These are phyloP conservation scores for Scomber japonicus DNA, from an alignment of 2,113 vertebrate genomes.

Conservation along the genomic window DNA sequence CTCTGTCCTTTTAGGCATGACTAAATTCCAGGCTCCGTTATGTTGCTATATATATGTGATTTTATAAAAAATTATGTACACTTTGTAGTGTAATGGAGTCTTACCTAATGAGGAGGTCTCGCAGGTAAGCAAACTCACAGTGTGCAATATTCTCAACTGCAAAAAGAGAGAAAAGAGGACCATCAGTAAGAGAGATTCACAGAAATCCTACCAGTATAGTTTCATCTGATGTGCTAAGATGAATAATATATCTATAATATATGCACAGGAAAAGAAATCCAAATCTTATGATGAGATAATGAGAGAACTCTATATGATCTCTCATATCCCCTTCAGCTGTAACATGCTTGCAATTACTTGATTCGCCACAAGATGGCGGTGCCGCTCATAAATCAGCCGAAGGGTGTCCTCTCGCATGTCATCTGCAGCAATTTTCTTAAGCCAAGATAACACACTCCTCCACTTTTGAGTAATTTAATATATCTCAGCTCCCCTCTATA, in stretches of 20 bases:
- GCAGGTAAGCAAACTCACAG: slow-evolving; percentile 97
- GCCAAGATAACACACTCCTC: slow-evolving; percentile 61
- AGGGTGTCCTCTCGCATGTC: slow-evolving; percentile 37
- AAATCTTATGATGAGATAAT: background rate
- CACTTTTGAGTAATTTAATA: slow-evolving; percentile 61
- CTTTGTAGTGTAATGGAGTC: background rate
- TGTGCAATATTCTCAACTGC: slow-evolving; percentile 97
- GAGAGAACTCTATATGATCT: background rate
- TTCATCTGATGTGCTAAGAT: background rate
- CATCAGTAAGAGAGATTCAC: background rate
- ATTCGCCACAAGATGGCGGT: slow-evolving; percentile 64
- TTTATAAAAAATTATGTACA: background rate
- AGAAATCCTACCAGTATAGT: background rate
- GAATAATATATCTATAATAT: too few species aligned
- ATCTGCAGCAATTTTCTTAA: slow-evolving; percentile 62
- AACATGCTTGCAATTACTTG: background rate
- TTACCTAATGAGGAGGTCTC: slow-evolving; percentile 98
- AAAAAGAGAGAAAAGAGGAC: slow-evolving; percentile 42
- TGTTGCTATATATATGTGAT: too few species aligned
- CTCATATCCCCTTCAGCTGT: background rate
- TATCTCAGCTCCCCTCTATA: slow-evolving; percentile 45
- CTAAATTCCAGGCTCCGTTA: too few species aligned
- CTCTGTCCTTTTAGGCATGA: too few species aligned
- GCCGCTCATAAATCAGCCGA: slow-evolving; percentile 27
- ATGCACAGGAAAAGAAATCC: background rate